Evolutionary conservation across 2,888 invertebrate genomes (phyloP).

Genomic region (Limnephilus marmoratus): DNA sequence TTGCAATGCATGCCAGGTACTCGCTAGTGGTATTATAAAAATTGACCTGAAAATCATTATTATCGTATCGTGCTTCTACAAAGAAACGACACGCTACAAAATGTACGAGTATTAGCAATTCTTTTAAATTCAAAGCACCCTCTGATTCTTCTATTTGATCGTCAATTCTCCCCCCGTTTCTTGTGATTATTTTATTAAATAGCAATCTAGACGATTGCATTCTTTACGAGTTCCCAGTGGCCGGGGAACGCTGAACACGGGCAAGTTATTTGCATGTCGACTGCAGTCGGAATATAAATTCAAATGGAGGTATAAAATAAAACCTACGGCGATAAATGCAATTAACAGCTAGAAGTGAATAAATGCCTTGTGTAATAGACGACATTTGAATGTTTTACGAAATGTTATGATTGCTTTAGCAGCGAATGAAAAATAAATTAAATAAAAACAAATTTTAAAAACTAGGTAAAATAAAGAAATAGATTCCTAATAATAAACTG

Average conservation of each 20-base stretch:
- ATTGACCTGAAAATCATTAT: not conserved
- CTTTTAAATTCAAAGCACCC: not conserved
- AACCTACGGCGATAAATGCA: not conserved
- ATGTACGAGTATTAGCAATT: not conserved
- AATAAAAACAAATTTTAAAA: too few species aligned
- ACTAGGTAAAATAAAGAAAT: too few species aligned
- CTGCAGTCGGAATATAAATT: not conserved
- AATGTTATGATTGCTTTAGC: not conserved
- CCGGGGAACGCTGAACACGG: not conserved
- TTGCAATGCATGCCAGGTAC: too few species aligned
- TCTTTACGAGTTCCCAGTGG: slow-evolving; percentile 2
- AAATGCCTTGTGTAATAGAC: not conserved
- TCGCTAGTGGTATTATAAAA: not conserved
- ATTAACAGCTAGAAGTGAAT: not conserved
- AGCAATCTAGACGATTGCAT: not conserved
- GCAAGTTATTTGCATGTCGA: not conserved
- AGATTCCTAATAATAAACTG: not conserved
- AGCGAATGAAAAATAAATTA: not conserved
- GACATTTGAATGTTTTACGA: not conserved
- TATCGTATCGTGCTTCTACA: not conserved
- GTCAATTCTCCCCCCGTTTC: not conserved
- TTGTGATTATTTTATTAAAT: not conserved
- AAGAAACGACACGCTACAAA: not conserved
- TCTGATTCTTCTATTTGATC: not conserved
- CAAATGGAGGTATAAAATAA: not conserved